Percentiles rank a stretch among this genome's conserved stretches.
phyloP scores from a whole-genome alignment of 1,140 invertebrate genomes.

The Sycophila sp. region DNA sequence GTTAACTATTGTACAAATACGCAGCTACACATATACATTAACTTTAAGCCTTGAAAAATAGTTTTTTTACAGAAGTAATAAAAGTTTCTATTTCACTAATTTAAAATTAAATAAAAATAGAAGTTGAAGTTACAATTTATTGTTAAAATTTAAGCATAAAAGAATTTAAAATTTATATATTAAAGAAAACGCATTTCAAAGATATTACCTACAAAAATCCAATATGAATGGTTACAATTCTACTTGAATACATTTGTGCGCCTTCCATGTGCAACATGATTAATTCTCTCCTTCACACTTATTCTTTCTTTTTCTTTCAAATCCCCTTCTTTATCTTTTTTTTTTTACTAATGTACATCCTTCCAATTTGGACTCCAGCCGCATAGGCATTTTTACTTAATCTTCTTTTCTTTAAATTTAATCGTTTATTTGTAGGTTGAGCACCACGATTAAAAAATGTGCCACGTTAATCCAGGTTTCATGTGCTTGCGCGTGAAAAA shows the following conservation, averaged over 20 bases:
- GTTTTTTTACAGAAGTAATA: no score
- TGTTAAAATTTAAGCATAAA: no score
- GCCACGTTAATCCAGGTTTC: constrained; percentile 27
- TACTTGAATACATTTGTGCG: constrained; percentile 42
- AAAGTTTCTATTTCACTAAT: no score
- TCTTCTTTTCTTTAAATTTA: neutral
- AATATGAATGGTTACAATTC: constrained; percentile 38
- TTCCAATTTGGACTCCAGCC: constrained; percentile 40
- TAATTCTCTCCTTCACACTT: neutral
- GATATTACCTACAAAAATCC: neutral
- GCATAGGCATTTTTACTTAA: constrained; percentile 22
- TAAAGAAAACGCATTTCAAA: constrained; percentile 22
- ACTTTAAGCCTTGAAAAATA: no score
- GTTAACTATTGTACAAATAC: no score
- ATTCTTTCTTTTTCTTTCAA: neutral
- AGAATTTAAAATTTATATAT: neutral
- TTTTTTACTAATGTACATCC: constrained; percentile 37
- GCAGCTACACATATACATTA: no score
- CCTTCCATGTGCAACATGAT: constrained; percentile 39
- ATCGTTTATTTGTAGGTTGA: constrained; percentile 19
- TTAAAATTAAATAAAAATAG: no score
- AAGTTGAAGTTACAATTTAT: no score
- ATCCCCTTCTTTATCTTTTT: neutral
- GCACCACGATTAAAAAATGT: constrained; percentile 35
- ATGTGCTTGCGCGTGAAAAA: constrained; percentile 46